Base-by-base conservation (phyloP, 2,888 invertebrate genomes). In the Philonicus albiceps region DNA sequence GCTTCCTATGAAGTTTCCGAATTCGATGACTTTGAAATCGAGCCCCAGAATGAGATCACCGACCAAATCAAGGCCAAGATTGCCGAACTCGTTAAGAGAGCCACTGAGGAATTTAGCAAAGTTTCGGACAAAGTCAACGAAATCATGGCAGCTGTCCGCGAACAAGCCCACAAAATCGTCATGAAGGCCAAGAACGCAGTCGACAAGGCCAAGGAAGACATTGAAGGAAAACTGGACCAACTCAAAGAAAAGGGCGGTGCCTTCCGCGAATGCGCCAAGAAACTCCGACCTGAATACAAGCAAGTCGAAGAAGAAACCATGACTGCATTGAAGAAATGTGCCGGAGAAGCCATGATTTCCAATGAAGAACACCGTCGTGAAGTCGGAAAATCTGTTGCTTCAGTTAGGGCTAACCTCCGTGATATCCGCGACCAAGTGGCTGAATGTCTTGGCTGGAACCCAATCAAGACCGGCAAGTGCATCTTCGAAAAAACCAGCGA, bases 231-330 rank as follows among this genome's bases (percentile, higher is more conserved):
- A 53, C 53, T 75, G 19, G 49, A 49, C 27, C 19, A 85, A 75
- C 30, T 85, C 30, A 85, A 85, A 6, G 27, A 73, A 31, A 74
- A 85, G 34, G 74, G 74, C 22, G 85, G 85, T 30, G 75, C 43
- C 3, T 75, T 53, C 64, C n/a, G 13, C 5, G 40, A 86, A 76
- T 86, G 86, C 37, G 86, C 86, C 49, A 40, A 76, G 16, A 76
- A 86, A 37, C n/a, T 86, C 16, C 76, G 55, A n/a, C 76, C 76
- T 16, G 86, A 86, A 76, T 86, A 76, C 55, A 64, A n/a, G 6
- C 6, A 86, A 13, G 49, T 76, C 27, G 76, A 55, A 37, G 8
- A 37, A 6, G 55, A 76, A 19, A 64, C 86, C 34, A 75, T 34
- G 37, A 55, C 31, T 31, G 49, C 6, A 55, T 30, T 86, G 37